A percentile compares a stretch with the other conserved stretches of the same genome.
Conservation (phyloP, 2,888 invertebrate species). For the Lochmaea crataegi region DNA sequence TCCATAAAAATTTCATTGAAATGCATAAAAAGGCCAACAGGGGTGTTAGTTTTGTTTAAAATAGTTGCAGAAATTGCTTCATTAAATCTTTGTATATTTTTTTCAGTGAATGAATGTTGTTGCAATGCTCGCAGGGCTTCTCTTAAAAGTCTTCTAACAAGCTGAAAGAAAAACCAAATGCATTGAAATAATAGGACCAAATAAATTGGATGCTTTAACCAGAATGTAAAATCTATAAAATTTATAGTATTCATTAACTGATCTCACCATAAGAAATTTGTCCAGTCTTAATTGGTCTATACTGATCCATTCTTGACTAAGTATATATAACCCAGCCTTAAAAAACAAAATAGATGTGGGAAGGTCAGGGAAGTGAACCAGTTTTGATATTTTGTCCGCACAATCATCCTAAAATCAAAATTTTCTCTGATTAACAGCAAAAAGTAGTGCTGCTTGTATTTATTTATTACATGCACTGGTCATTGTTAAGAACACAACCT, state of each 20-base stretch:
- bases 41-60: constrained; percentile 66
- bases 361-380: constrained; percentile 74
- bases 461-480: too few relatives aligned
- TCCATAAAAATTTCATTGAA: constrained; percentile 86
- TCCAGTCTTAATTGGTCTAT: constrained; percentile 92
- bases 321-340: constrained; percentile 79
- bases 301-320: constrained; percentile 89
- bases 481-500: too few relatives aligned
- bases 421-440: neutral
- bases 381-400: constrained; percentile 80
- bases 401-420: constrained; percentile 80
- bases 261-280: constrained; percentile 90
- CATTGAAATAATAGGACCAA: neutral
- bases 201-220: neutral
- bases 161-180: constrained; percentile 65
- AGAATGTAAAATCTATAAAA: too few relatives aligned
- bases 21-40: constrained; percentile 83
- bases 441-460: too few relatives aligned
- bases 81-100: constrained; percentile 67
- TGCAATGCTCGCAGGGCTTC: constrained; percentile 74
- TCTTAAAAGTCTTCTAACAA: constrained; percentile 79
- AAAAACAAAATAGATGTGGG: constrained; percentile 75
- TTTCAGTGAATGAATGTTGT: constrained; percentile 66
- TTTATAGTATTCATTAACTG: neutral
- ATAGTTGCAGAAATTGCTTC: constrained; percentile 68